These are phyloP conservation scores for Elachura formosa DNA, from an alignment of 2,113 vertebrate genomes.

Conservation along the genomic window DNA sequence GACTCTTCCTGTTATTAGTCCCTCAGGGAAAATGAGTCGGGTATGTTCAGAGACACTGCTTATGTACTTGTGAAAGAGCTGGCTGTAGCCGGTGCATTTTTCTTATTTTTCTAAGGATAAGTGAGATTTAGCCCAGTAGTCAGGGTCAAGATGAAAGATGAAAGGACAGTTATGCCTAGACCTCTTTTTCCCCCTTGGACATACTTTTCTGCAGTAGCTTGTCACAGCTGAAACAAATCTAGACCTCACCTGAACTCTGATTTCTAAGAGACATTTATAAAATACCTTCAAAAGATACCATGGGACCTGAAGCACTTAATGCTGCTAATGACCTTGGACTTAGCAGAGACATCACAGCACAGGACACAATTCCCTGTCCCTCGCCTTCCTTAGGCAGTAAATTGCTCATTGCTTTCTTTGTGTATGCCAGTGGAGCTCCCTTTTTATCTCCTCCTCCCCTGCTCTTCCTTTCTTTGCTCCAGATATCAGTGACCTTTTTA, in stretches of 20 bases:
- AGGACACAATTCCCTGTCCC: neutral
- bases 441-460: neutral
- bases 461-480: neutral
- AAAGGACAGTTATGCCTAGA: neutral
- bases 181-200: neutral
- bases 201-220: neutral
- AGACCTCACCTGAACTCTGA: neutral
- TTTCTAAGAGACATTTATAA: neutral
- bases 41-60: neutral
- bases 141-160: neutral
- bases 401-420: neutral
- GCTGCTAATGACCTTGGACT: neutral
- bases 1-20: neutral
- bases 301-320: neutral
- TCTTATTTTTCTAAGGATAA: neutral
- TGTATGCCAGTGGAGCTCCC: neutral
- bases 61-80: fast-evolving
- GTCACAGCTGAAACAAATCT: neutral
- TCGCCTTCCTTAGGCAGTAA: neutral
- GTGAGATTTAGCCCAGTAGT: neutral
- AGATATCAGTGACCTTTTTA: neutral
- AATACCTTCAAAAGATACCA: neutral
- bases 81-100: neutral
- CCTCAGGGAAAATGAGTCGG: neutral
- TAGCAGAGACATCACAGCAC: neutral